Evolutionary conservation across 2,113 vertebrate genomes (phyloP), one percentile per base, ranked within the genome.

Genomic region (Clinocottus analis): DNA sequence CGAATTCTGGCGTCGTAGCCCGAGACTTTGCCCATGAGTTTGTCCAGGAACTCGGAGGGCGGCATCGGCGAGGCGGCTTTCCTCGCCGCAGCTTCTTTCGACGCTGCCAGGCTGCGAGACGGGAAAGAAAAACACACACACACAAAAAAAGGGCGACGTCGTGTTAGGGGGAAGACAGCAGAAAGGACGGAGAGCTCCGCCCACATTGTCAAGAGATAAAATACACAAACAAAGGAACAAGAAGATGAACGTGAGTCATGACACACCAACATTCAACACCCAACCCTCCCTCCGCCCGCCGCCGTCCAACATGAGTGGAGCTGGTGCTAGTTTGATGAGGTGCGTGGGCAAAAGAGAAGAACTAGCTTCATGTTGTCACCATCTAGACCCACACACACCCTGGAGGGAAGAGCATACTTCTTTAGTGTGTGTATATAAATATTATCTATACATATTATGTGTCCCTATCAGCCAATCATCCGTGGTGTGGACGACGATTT

Each of bases 1-100:
- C 98, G 95, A 93, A 99, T 99, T 93, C 98, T 96, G 91, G 98
- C 98, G 69, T 99, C 98, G 0, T 99, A 99, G 81, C 98, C 98
- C 41, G 98, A 99, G 55, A 98, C 98, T 87, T 98, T 94, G 43
- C 98, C 98, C 98, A 99, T 99, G 82, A 99, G 86, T 78, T 99
- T 99, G 91, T 99, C 98, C 96, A 99, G 91, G 94, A 99, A 99
- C 91, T 99, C 98, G 0, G 98, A 99, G 60, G 98, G 98, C 56
- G 98, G 97, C 97, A 99, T 98, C 9, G 96, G 96, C 53, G 98
- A 94, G 79, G 96, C 92, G 7, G 97, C 95, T 75, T 98, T 97
- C 69, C 98, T 94, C 37, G 96, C 97, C 11, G 97, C 97, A n/a
- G 97, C 97, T 93, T 98, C 98, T 94, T 99, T 99, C 39, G 98